These are phyloP conservation scores for Dolichotis patagonum DNA, from an alignment of 2,113 vertebrate species.

Conservation along the genomic window DNA sequence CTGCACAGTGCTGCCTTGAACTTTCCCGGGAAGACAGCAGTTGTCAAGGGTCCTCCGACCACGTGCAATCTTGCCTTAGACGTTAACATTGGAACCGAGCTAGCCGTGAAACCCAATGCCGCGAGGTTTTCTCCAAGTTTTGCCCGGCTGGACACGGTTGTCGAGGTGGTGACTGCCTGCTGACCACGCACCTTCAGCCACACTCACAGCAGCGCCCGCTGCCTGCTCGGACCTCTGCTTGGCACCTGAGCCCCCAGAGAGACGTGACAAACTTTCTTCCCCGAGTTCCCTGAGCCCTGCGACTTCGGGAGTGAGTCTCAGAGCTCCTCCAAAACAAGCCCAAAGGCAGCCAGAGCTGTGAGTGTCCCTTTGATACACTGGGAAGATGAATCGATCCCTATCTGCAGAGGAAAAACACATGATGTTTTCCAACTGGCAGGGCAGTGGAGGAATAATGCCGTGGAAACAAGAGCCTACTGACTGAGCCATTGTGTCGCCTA, in stretches of 20 bases:
- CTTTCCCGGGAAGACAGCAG: background rate
- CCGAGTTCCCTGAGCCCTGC: conserved; percentile 18
- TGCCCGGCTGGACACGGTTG: background rate
- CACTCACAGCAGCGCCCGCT: background rate
- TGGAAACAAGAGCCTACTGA: conserved; percentile 79
- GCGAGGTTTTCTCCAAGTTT: background rate
- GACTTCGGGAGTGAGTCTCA: conserved; percentile 37
- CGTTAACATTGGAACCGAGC: conserved; percentile 33
- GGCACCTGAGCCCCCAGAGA: background rate
- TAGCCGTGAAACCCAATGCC: background rate
- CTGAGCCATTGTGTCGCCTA: conserved; percentile 41
- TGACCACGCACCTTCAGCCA: background rate
- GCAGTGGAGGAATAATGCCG: conserved; percentile 76
- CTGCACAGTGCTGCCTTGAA: background rate
- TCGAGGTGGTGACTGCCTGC: background rate
- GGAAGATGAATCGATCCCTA: conserved; percentile 76
- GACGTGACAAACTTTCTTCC: background rate
- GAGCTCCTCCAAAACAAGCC: conserved; percentile 40
- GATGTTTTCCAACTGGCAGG: conserved; percentile 78
- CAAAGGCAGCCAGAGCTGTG: conserved; percentile 57
- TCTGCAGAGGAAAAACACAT: conserved; percentile 77
- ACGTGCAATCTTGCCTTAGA: background rate
- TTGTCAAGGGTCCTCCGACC: conserved; percentile 16
- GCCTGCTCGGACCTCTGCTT: background rate
- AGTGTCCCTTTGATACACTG: conserved; percentile 72